Base-by-base conservation (phyloP, 2,797 vertebrate species). In the Hypotaenidia okinawae region DNA sequence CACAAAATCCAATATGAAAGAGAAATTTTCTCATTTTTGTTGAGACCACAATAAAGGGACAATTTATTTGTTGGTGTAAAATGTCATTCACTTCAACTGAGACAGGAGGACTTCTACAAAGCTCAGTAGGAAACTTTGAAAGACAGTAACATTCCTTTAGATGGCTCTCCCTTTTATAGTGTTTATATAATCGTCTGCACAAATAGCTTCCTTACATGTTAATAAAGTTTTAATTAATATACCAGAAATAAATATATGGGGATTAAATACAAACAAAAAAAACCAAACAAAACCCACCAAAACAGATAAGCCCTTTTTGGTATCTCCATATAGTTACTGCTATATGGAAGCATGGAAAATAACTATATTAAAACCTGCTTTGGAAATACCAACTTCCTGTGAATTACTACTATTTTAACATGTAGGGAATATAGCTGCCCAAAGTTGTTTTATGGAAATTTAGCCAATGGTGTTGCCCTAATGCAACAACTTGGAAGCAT, bases 271-370 rank as follows among this genome's bases (percentile, higher is more conserved):
- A 18, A 49, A 33, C 0, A 41, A 41, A 41, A 18, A 43, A 43
- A 43, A 18, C 15, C 41, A 16, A 41, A 41, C 41, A 43, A 43
- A 43, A 43, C 16, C 41, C 12, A 41, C 39, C 47, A 21, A 49
- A 33, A 0, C 13, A 87, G 10, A 55, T 28, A 2, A 54, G 8
- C 9, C 9, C 22, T 84, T 83, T 81, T 13, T 7, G 0, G 4
- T 69, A 13, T 14, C 8, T 79, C 27, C 18, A 4, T 18, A 19
- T 9, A 52, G 3, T 64, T 72, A 23, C 3, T 45, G 2, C 43
- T 25, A 28, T 6, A 4, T 47, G 13, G 41, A 82, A 49, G 16
- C 54, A 45, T 4, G 67, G 47, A 7, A 80, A 79, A 80, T 3
- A 45, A 6, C 24, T 43, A 3, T 22, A 37, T 57, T 79, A 64